Conservation (phyloP, 2,797 vertebrate genomes). For the Siniperca obscura region DNA sequence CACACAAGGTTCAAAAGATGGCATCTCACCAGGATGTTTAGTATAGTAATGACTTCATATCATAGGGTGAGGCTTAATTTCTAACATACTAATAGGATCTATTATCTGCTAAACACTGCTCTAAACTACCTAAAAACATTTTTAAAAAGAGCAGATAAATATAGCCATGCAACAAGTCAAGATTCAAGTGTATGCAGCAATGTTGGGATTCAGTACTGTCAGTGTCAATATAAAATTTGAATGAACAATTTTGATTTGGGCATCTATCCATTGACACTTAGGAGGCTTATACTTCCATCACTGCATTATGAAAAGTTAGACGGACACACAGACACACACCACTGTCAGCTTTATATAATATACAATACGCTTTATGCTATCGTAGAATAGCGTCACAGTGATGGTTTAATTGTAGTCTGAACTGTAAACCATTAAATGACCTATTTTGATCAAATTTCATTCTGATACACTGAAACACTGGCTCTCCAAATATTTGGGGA, state of each 20-base stretch:
- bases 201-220: background rate
- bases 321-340: background rate
- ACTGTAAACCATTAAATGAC: background rate
- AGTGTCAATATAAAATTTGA: slow-evolving; percentile 8
- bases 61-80: slow-evolving; percentile 25
- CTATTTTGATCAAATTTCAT: background rate
- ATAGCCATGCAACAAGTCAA: slow-evolving; percentile 64
- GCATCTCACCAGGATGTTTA: slow-evolving; percentile 39
- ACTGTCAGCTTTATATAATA: background rate
- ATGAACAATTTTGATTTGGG: background rate
- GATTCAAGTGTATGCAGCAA: slow-evolving; percentile 58
- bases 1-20: slow-evolving; percentile 58
- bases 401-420: background rate
- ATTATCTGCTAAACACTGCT: slow-evolving; percentile 29
- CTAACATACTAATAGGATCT: slow-evolving; percentile 36
- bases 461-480: background rate
- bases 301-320: slow-evolving; percentile 20
- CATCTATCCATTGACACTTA: background rate
- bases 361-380: background rate
- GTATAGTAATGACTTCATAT: slow-evolving; percentile 32
- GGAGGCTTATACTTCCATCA: slow-evolving; percentile 9
- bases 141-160: slow-evolving; percentile 52
- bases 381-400: background rate
- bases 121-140: slow-evolving; percentile 29
- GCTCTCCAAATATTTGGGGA: background rate